These are phyloP conservation scores for Psettodes erumei DNA, from an alignment of 2,113 vertebrate genomes.

Conservation along the genomic window DNA sequence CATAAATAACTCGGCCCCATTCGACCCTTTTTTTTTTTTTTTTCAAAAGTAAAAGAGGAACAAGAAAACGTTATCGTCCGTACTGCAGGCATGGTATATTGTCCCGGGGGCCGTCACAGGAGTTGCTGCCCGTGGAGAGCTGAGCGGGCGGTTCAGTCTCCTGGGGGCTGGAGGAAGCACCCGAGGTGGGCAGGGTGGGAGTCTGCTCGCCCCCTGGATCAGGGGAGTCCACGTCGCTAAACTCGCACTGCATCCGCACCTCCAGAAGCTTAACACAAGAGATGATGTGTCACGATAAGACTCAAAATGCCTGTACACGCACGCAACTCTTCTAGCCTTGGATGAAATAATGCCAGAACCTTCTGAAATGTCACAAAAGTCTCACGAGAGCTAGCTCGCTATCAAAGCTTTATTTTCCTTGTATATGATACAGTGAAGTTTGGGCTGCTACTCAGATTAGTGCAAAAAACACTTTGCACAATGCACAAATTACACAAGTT, in stretches of 20 bases:
- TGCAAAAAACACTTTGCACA: no score
- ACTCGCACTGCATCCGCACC: constrained; percentile 92
- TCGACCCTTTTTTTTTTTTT: background rate
- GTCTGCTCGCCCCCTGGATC: constrained; percentile 87
- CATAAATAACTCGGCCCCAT: background rate
- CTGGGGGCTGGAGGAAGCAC: constrained; percentile 88
- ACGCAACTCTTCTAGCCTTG: background rate
- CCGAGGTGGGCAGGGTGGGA: constrained; percentile 85
- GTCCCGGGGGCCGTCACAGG: constrained; percentile 91
- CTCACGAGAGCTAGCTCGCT: no score
- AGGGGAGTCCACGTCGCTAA: constrained; percentile 90
- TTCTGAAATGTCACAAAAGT: no score
- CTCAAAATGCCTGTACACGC: background rate
- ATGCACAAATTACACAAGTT: no score
- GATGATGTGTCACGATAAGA: background rate
- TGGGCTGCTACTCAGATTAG: no score
- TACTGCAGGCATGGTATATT: constrained; percentile 96
- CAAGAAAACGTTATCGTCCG: constrained; percentile 18
- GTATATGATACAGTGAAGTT: no score
- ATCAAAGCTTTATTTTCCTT: no score
- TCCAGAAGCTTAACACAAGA: constrained; percentile 89
- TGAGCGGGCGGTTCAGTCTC: constrained; percentile 82
- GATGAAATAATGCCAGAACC: background rate
- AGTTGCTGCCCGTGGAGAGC: constrained; percentile 90
- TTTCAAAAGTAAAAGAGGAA: constrained; percentile 14